Evolutionary conservation across 53 echinoderm and acorn worm species (phyloP), one percentile per base, ranked within the genome.

Genomic region (Zoroaster sp.): DNA sequence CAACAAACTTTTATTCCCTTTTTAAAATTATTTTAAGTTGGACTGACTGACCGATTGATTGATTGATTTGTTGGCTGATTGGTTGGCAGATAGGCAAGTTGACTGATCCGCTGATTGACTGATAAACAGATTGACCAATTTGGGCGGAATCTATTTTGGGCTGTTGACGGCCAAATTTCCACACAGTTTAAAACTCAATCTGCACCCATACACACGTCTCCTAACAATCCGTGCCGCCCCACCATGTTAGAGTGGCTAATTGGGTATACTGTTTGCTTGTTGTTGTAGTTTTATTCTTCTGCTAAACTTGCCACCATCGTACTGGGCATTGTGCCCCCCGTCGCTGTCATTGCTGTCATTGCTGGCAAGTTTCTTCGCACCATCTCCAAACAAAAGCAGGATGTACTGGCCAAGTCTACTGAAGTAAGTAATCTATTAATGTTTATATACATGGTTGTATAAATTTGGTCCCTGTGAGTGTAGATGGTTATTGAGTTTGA

Each of bases 301-400:
- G 93, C 86, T 31, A 91, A 97, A 86, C 90, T 97, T 39, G 97
- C 97, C 40, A 83, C 89, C 54, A 92, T 97, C 42, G 96, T 96
- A 30, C 53, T 97, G 36, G 47, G 94, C 63, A 85, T 97, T 33
- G 91, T 95, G 33, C 97, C 97, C 21, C 95, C 97, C 0, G 83
- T 97, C 52, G 96, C 97, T 0, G 92, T 93, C 7, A 21, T 95
- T 40, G 97, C 97, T 23, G 89, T 97, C 10, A 31, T 97, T 4
- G 95, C 92, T 75, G 97, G 97, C 15, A 82, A 95, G 49, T 95
- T 93, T 78, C 92, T 97, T 4, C 75, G 95, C 18, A 93, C 77
- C 10, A 90, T 97, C 25, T 95, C 97, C 47, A 91, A 88, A 45
- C 74, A 95, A 77, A 92, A 95, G 21, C 97, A 97, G 74, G 97